Base-by-base conservation (phyloP, 2,797 vertebrate genomes). In the Onychomys arenicola region DNA sequence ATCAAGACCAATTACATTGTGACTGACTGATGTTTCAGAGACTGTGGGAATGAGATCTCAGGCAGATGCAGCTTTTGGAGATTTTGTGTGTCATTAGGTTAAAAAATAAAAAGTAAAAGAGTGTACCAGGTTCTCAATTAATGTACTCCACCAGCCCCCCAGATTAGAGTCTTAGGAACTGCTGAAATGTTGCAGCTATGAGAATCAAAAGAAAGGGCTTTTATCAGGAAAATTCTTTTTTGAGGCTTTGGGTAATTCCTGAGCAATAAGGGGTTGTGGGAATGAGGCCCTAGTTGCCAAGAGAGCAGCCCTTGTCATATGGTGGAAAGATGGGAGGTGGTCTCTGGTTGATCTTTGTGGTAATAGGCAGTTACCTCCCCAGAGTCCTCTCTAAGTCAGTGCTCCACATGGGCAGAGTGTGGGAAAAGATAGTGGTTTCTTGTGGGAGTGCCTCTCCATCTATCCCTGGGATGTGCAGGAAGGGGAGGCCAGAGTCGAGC, bases 101-200 rank as follows among this genome's bases (percentile, higher is more conserved):
- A 89, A 69, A 76, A 77, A 67, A 59, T n/a, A 0, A 52, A 16
- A 34, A n/a, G 23, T 25, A 37, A 43, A 52, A 63, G 1, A 76
- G 12, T 6, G 55, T 32, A 13, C 29, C 34, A 25, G 4, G 2
- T 65, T 67, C 87, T 91, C 32, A 37, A 1, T 71, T 7, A 13
- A 55, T 12, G 0, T n/a, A 7, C 1, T 49, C 11, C 0, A 2
- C 29, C 29, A 21, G 27, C 21, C 49, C 9, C 0, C 6, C 25
- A 12, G 80, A 21, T 0, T 0, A 3, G 16, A 37, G 0, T 10
- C 10, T 9, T 8, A 10, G 71, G 46, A 83, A 25, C 19, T 16
- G 29, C 29, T 1, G n/a, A 49, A 52, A 67, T 29, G 71, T 49
- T 19, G 0, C 14, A 2, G 5, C 6, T n/a, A 3, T 19, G 40